These are phyloP conservation scores for Ceyx erithaca DNA, from an alignment of 2,797 vertebrate genomes.

Conservation along the genomic window DNA sequence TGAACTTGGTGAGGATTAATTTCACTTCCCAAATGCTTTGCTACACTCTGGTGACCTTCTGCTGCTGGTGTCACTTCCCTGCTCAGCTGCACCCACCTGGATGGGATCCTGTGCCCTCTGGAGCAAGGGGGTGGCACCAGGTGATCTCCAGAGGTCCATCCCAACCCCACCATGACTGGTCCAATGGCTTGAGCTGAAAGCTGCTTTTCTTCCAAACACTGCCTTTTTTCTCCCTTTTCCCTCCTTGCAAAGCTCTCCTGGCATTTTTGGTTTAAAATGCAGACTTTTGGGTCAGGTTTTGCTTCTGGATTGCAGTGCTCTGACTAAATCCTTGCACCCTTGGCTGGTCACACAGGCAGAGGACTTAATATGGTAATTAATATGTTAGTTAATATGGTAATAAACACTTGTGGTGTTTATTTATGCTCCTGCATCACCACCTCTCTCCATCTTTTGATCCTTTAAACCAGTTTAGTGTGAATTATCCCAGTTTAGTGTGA, in stretches of 20 bases:
- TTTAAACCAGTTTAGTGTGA: neutral
- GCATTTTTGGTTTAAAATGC: too few relatives aligned
- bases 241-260: too few relatives aligned
- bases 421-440: neutral
- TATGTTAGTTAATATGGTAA: neutral
- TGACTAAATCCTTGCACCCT: too few relatives aligned
- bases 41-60: neutral
- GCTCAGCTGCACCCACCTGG: neutral
- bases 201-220: too few relatives aligned
- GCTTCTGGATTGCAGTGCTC: too few relatives aligned
- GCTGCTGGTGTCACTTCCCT: accelerated
- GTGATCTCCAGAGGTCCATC: neutral
- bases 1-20: neutral
- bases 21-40: neutral
- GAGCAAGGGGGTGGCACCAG: neutral
- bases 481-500: neutral
- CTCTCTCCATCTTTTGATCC: neutral
- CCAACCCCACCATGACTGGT: neutral
- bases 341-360: too few relatives aligned
- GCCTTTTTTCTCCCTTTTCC: too few relatives aligned
- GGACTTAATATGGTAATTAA: neutral
- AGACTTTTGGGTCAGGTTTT: too few relatives aligned
- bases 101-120: neutral
- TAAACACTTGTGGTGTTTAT: neutral
- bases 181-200: too few relatives aligned